phyloP scores from a whole-genome alignment of 2,797 vertebrate species.

The Gobio occitaniae region DNA sequence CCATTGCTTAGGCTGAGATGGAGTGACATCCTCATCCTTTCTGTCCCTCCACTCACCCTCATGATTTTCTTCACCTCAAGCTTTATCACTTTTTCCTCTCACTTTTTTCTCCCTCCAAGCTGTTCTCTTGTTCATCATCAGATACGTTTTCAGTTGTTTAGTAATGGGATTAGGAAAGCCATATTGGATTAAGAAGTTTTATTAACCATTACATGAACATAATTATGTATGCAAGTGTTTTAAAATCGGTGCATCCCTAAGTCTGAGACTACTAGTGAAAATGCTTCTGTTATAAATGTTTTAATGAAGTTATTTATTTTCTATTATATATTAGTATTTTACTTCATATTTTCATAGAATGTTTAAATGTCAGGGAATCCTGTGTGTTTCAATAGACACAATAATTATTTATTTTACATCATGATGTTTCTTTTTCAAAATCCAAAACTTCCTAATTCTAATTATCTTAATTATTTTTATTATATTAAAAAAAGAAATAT shows the following conservation, averaged over 20 bases:
- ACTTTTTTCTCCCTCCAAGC: slow-evolving; percentile 9
- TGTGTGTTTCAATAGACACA: not conserved
- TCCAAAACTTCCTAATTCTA: not conserved
- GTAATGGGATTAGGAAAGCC: too few relatives aligned
- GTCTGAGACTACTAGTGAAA: not conserved
- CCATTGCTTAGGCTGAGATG: slow-evolving; percentile 56
- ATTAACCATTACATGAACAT: not conserved
- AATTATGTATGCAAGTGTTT: not conserved
- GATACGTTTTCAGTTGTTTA: not conserved
- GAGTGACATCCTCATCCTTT: slow-evolving; percentile 34
- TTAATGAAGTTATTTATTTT: not conserved
- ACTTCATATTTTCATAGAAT: not conserved
- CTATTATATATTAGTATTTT: not conserved
- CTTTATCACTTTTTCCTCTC: slow-evolving; percentile 10
- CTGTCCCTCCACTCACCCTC: slow-evolving; percentile 12
- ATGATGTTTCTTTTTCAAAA: not conserved
- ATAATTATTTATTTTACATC: not conserved
- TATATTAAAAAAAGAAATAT: not conserved
- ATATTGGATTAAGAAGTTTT: too few relatives aligned
- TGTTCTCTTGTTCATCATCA: not conserved
- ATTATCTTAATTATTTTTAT: not conserved
- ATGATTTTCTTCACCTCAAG: slow-evolving; percentile 33
- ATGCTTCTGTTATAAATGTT: not conserved
- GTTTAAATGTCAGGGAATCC: not conserved
- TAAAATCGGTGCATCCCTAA: not conserved